Percentiles rank a stretch among this genome's conserved stretches.
These are phyloP conservation scores for Idaea straminata DNA, from an alignment of 2,888 invertebrate species.

Conservation along the genomic window DNA sequence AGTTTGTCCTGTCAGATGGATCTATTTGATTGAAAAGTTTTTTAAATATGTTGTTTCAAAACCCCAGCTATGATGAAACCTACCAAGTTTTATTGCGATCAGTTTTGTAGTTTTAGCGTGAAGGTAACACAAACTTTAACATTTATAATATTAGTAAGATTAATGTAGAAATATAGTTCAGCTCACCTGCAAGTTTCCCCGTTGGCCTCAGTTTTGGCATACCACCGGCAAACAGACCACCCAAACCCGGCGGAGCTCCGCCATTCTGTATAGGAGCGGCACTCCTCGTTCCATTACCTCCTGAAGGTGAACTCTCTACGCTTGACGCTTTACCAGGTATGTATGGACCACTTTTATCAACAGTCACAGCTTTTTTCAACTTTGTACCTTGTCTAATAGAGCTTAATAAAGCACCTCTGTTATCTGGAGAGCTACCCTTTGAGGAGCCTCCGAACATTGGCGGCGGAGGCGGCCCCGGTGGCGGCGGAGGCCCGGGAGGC, in stretches of 20 bases:
- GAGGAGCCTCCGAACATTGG: slow-evolving; percentile 68
- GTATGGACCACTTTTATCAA: slow-evolving; percentile 92
- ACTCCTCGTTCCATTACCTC: slow-evolving; percentile 58
- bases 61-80: too few species aligned
- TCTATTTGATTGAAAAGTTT: too few species aligned
- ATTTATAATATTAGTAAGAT: too few species aligned
- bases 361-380: slow-evolving; percentile 92
- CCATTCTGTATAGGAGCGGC: slow-evolving; percentile 63
- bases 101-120: too few species aligned
- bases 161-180: not conserved
- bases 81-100: too few species aligned
- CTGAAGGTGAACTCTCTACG: slow-evolving; percentile 43
- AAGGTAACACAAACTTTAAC: too few species aligned
- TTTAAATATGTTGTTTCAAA: too few species aligned
- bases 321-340: slow-evolving; percentile 82
- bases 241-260: slow-evolving; percentile 73
- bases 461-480: slow-evolving; percentile 81
- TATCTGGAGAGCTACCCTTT: slow-evolving; percentile 76
- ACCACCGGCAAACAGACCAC: slow-evolving; percentile 89
- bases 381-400: slow-evolving; percentile 91
- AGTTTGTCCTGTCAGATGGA: too few species aligned
- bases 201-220: slow-evolving; percentile 90
- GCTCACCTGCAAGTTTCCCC: slow-evolving; percentile 75
- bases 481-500: slow-evolving; percentile 84
- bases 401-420: slow-evolving; percentile 85